Base-by-base conservation (phyloP, 2,797 vertebrate species). In the Crocidura indochinensis region DNA sequence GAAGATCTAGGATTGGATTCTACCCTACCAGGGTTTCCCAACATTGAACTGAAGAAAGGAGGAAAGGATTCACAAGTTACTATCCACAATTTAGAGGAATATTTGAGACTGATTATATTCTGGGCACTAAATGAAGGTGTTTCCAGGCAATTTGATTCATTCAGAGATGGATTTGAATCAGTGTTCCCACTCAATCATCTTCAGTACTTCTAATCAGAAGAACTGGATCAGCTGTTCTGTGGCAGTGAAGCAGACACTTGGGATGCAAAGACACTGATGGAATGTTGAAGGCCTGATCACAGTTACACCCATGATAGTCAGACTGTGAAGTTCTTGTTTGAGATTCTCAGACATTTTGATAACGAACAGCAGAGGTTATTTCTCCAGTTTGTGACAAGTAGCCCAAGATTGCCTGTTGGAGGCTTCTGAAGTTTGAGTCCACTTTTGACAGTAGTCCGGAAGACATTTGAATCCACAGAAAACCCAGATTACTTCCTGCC, bases 71-170 rank as follows among this genome's bases (percentile, higher is more conserved):
- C 99, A 84, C 98, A 99, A 0, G 99, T 99, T 95, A 99, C 99
- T 46, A 99, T 99, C 97, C 98, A 99, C 98, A 99, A 99, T 93
- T 98, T 99, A 96, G 99, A 99, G 97, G 99, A 99, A 86, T 99
- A 99, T 97, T 98, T 99, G 91, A 98, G 99, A 98, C 96, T 99
- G 98, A 99, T 99, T 97, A 99, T 99, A 94, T 99, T 99, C 97
- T 99, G 99, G 99, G 99, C 99, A 71, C 97, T 99, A 93, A 99
- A 99, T 93, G 99, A 99, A 98, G 99, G 99, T 1, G 99, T 99
- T 96, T 99, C 99, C 94, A 98, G 99, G 94, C 99, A 99, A 72
- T 99, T 99, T 97, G 99, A 99, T 97, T 99, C 99, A 0, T 99
- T 99, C 95, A 98, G 99, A 98, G 99, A 99, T 98, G 99, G 99